These are phyloP conservation scores for Cygnus buccinator DNA, from an alignment of 2,113 vertebrate species.

Conservation along the genomic window DNA sequence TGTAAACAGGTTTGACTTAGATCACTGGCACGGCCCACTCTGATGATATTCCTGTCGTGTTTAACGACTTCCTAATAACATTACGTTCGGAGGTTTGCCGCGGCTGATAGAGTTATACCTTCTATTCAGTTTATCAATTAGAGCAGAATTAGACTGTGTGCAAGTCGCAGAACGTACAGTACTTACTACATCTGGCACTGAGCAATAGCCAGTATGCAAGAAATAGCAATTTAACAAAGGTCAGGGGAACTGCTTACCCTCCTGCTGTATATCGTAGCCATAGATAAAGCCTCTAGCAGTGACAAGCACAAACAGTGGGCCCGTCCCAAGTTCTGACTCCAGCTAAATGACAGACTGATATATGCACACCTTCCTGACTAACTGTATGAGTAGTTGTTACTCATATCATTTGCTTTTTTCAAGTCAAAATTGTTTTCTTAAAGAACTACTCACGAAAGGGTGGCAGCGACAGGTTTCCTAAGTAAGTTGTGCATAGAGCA, in stretches of 20 bases:
- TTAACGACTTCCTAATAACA: neutral
- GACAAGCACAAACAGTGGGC: neutral
- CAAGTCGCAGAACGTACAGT: neutral
- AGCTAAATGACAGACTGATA: neutral
- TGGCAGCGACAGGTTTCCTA: neutral
- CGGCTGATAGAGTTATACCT: neutral
- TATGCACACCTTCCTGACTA: neutral
- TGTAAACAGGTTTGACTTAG: neutral
- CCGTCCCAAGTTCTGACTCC: neutral
- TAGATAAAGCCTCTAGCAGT: neutral
- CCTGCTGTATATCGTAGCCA: neutral
- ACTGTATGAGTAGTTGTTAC: neutral
- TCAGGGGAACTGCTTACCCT: neutral
- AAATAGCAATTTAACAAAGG: neutral
- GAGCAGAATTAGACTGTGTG: neutral
- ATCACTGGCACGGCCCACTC: neutral
- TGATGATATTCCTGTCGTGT: neutral
- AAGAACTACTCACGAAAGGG: neutral
- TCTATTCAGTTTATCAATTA: neutral
- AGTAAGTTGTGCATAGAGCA: neutral
- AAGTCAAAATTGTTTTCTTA: neutral
- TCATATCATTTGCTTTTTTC: slow-evolving; percentile 7
- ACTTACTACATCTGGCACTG: neutral
- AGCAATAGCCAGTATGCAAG: neutral
- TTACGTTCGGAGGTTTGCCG: neutral